Base-by-base conservation (phyloP, 2,797 vertebrate genomes). In the Sebastolobus alascanus region DNA sequence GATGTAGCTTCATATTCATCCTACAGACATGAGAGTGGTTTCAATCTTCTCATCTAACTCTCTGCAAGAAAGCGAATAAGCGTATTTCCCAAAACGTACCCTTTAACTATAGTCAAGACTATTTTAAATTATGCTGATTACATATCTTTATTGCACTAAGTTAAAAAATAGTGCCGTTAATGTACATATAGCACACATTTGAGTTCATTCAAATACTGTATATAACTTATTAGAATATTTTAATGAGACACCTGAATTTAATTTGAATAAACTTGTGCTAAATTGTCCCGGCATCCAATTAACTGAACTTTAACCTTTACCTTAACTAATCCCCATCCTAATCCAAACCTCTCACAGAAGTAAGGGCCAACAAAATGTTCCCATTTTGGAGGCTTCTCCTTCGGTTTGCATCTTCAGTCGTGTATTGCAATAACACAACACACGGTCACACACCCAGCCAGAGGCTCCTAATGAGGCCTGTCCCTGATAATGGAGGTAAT, bases 401-500 rank as follows among this genome's bases (percentile, higher is more conserved):
- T 52, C 22, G 20, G 13, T 66, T 74, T 46, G 78, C 13, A 22
- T 76, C 63, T 40, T 27, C 11, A 0, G 27, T 22, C 78, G 56
- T 35, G 75, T 54, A 78, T 81, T 55, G 20, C 25, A 75, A 66
- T 72, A 74, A 70, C 70, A 68, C 12, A 60, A 82, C 75, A 89
- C 87, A 79, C 83, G 52, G 25, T 27, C 81, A 82, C 77, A 89
- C 88, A 77, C 84, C 75, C 88, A 83, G 68, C 68, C 69, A 73
- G 77, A 81, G 77, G 82, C 74, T 70, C 84, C 75, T 90, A 92
- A 92, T 90, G 86, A 91, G 76, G 73, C 83, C 74, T 68, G 84
- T 68, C 78, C 67, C 83, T 84, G 88, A 92, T 94, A 94, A 93
- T 90, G 89, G 92, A 89, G 84, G 82, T 92, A 95, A 95, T 95